Evolutionary conservation across 2,888 invertebrate species (phyloP), one percentile per base, ranked within the genome.

Genomic region (Imbricaverruca yamaguchii): DNA sequence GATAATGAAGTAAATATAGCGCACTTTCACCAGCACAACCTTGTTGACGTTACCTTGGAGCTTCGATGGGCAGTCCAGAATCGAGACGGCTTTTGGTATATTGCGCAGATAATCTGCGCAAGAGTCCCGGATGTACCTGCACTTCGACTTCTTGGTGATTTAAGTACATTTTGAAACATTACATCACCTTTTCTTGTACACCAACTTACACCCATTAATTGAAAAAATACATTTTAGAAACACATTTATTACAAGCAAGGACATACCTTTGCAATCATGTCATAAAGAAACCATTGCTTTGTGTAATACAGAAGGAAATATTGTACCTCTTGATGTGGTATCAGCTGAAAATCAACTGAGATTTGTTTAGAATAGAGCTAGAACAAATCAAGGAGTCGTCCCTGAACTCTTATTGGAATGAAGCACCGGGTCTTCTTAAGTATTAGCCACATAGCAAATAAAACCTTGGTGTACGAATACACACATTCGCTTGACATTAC

Each of bases 1-100:
- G 4, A 39, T 39, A 39, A 39, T 39, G 39, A 39, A 39, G 39
- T 39, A 39, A 39, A 39, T 39, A 11, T 15, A 21, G 53, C 74
- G 53, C 15, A 74, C 74, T 74, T 74, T 74, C 74, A 74, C 74
- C 53, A 4, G 8, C 53, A 23, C 53, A 8, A 55, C 53, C 21
- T 74, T 74, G 74, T 74, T 74, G 74, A 74, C 74, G 74, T 74
- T 74, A 74, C 74, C 74, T 74, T 55, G 74, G 74, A 74, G 74
- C 53, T 53, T 10, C n/a, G 53, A 9, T 7, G 74, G 53, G 55
- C 11, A 21, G 55, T 18, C 53, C 21, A 55, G 55, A 55, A 55
- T 39, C 4, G 39, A 8, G 21, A 74, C 74, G 6, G 18, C 10
- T 55, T 74, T 74, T 74, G 13, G 74, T 18, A 18, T 53, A 55